Evolutionary conservation across 2,888 invertebrate genomes (phyloP).

Genomic region (Rhogogaster chlorosoma): DNA sequence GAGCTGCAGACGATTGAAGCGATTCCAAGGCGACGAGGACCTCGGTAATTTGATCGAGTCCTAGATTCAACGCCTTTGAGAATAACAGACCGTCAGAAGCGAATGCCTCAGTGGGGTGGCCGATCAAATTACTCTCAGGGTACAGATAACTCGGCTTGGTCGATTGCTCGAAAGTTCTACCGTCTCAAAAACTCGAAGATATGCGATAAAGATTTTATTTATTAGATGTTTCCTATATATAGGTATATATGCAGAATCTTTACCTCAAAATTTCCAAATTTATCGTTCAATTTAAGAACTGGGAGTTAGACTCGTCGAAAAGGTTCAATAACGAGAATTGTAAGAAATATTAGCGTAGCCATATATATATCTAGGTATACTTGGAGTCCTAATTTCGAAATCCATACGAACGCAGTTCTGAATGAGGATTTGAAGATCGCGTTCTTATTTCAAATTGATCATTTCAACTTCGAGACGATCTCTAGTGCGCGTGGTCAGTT

Average conservation of each 20-base stretch:
- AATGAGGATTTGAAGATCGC: neutral
- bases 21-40: conserved; percentile 5
- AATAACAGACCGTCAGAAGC: conserved; percentile 36
- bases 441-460: neutral
- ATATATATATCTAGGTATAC: neutral
- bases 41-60: conserved; percentile 23
- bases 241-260: neutral
- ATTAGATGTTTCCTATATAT: neutral
- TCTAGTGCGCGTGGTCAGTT: neutral
- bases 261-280: neutral
- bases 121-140: conserved; percentile 28
- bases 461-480: neutral
- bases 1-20: neutral
- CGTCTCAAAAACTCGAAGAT: neutral
- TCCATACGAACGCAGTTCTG: neutral
- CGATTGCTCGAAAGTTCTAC: conserved; percentile 3
- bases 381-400: neutral
- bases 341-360: neutral
- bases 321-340: neutral
- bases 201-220: neutral
- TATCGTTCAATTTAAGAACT: neutral
- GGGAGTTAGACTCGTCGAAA: neutral
- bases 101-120: neutral
- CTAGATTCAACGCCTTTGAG: conserved; percentile 40
- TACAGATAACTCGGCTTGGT: conserved; percentile 28